Conservation (phyloP, 2,888 invertebrate genomes). For the Lepidonotus clava region DNA sequence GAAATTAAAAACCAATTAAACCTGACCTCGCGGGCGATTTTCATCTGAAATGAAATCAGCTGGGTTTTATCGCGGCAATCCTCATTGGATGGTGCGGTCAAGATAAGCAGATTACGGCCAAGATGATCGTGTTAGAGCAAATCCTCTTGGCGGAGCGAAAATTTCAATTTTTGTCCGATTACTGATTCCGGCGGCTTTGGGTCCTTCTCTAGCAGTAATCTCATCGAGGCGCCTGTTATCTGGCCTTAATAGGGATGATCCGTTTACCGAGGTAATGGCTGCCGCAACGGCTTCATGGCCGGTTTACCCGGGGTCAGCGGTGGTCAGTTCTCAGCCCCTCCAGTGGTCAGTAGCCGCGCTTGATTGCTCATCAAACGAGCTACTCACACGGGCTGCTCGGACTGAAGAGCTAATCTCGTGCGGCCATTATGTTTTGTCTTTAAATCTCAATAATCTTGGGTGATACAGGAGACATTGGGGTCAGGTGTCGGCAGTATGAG, state of each 20-base stretch:
- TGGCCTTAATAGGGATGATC: not conserved
- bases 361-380: not conserved
- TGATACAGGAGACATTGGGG: not conserved
- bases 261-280: not conserved
- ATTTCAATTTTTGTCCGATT: constrained; percentile 52
- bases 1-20: constrained; percentile 48
- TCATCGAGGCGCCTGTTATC: not conserved
- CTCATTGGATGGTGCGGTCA: constrained; percentile 30
- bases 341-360: not conserved
- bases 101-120: constrained; percentile 41
- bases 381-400: constrained; percentile 19
- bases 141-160: constrained; percentile 48
- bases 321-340: not conserved
- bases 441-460: constrained; percentile 21
- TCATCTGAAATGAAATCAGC: constrained; percentile 5
- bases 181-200: not conserved
- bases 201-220: not conserved
- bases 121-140: constrained; percentile 50
- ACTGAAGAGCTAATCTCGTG: constrained; percentile 2
- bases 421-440: constrained; percentile 14
- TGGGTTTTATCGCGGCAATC: constrained; percentile 20
- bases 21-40: constrained; percentile 26
- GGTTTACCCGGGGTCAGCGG: not conserved
- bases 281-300: constrained; percentile 3
- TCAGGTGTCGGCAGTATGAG: no score